Evolutionary conservation across 1,140 invertebrate species (phyloP).

Genomic region (Heliconius melpomene): DNA sequence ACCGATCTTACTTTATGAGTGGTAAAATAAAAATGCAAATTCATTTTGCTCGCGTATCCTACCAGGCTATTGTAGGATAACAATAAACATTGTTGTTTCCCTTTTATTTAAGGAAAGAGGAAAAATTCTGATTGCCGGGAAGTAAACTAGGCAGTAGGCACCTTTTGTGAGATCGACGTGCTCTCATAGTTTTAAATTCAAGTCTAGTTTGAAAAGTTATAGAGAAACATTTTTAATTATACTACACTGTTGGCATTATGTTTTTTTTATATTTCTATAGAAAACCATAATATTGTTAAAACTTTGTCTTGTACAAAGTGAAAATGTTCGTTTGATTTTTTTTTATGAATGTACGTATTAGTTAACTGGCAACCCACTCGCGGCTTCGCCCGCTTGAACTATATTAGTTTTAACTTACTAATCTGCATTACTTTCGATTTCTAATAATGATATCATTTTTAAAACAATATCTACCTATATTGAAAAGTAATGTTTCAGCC

Average conservation of each 20-base stretch:
- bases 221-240: slow-evolving; percentile 25
- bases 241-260: neutral
- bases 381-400: too few species aligned
- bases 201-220: slow-evolving; percentile 19
- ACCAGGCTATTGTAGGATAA: slow-evolving; percentile 51
- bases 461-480: too few species aligned
- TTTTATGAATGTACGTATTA: neutral
- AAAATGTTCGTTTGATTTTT: neutral
- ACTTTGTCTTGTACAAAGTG: neutral
- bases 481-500: too few species aligned
- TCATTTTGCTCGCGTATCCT: slow-evolving; percentile 53
- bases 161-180: slow-evolving; percentile 23
- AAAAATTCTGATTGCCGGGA: slow-evolving; percentile 22
- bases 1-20: slow-evolving; percentile 38
- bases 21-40: slow-evolving; percentile 48
- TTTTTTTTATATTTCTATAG: slow-evolving; percentile 20
- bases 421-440: too few species aligned
- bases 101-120: slow-evolving; percentile 34
- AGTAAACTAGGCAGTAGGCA: slow-evolving; percentile 22
- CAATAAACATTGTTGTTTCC: slow-evolving; percentile 56
- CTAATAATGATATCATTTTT: too few species aligned
- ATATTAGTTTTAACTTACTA: too few species aligned
- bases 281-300: neutral
- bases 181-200: slow-evolving; percentile 26
- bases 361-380: neutral